phyloP scores from a whole-genome alignment of 53 echinoderm and acorn worm species.

The Echinarachnius parma region DNA sequence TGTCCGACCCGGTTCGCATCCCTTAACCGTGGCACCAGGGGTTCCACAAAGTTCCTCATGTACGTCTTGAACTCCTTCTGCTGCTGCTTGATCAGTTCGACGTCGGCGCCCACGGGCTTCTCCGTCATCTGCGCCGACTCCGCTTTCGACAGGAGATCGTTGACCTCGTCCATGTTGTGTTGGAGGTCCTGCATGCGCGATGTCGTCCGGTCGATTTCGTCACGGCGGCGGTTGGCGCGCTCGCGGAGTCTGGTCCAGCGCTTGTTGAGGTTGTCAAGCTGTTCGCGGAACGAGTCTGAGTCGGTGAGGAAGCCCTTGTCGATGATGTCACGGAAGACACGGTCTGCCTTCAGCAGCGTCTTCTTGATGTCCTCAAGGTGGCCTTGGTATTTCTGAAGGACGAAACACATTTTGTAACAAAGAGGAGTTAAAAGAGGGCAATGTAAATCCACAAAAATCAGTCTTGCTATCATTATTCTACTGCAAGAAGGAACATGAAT shows the following conservation, averaged over 20 bases:
- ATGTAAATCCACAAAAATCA: no score
- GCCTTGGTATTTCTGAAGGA: constrained; percentile 63
- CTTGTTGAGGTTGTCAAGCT: constrained; percentile 58
- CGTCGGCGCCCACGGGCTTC: constrained; percentile 92
- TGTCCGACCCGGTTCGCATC: constrained; percentile 89
- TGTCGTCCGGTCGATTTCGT: constrained; percentile 77
- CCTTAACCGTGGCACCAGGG: constrained; percentile 71
- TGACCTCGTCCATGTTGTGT: constrained; percentile 71
- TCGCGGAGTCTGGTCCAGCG: constrained; percentile 70
- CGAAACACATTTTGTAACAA: not conserved
- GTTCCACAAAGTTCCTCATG: constrained; percentile 88
- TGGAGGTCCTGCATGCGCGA: constrained; percentile 75
- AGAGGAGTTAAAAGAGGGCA: no score
- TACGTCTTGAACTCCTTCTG: constrained; percentile 98
- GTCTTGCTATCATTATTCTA: no score
- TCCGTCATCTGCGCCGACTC: constrained; percentile 60
- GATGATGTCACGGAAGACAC: constrained; percentile 86
- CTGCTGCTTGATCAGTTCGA: constrained; percentile 91
- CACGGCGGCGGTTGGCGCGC: constrained; percentile 74
- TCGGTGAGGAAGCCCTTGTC: constrained; percentile 89
- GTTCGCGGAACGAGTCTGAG: constrained; percentile 85
- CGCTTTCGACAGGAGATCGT: constrained; percentile 73
- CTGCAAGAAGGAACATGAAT: no score
- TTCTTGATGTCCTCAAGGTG: constrained; percentile 85
- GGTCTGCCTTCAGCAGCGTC: constrained; percentile 73